These are phyloP conservation scores for Rotaria magnacalcarata DNA, from an alignment of 2,888 invertebrate genomes.

Conservation along the genomic window DNA sequence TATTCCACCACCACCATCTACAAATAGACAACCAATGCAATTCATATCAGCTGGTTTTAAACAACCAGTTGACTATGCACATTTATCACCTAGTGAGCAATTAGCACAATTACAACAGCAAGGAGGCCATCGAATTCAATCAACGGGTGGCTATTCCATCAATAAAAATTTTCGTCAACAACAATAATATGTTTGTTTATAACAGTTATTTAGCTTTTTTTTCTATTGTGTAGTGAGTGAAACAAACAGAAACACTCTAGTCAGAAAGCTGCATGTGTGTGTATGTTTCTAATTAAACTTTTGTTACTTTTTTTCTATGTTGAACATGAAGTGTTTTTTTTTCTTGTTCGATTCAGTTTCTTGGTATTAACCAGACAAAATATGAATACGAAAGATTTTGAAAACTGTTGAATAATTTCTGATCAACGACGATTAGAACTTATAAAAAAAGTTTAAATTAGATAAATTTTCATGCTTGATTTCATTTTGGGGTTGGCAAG, in stretches of 20 bases:
- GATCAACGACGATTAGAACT: too few species aligned
- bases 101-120: conserved; percentile 32
- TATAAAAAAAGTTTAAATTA: too few species aligned
- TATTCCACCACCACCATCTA: neutral
- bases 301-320: neutral
- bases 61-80: neutral
- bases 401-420: neutral
- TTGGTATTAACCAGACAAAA: neutral
- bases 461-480: too few species aligned
- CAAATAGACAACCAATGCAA: neutral
- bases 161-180: conserved; percentile 7
- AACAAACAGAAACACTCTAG: neutral
- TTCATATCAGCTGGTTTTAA: conserved; percentile 29
- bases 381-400: neutral
- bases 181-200: neutral
- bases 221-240: neutral
- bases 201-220: neutral
- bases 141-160: neutral
- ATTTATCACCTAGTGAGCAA: conserved; percentile 18
- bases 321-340: neutral
- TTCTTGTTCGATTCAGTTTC: neutral
- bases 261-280: neutral
- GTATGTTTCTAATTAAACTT: neutral
- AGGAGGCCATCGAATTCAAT: conserved; percentile 22
- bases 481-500: too few species aligned